phyloP scores from a whole-genome alignment of 2,113 vertebrate species.

The Apodemus speciosus region DNA sequence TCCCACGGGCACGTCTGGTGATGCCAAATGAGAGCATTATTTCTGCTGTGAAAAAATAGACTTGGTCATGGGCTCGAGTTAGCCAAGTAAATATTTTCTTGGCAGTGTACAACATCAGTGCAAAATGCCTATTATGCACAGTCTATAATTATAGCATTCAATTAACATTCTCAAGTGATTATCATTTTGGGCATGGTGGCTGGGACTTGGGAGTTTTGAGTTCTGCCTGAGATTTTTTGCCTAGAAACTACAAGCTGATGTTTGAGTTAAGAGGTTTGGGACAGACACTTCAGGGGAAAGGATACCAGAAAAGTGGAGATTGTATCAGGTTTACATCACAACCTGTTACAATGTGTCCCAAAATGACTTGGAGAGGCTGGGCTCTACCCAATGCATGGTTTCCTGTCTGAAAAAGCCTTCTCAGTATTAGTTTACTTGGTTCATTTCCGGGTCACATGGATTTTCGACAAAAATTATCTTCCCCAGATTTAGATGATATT shows the following conservation, averaged over 20 bases:
- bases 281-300: not conserved
- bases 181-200: constrained; percentile 66
- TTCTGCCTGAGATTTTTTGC: constrained; percentile 50
- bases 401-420: constrained; percentile 28
- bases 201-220: constrained; percentile 59
- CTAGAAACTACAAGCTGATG: constrained; percentile 45
- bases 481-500: not conserved
- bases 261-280: constrained; percentile 32
- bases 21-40: constrained; percentile 75
- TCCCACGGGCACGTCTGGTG: constrained; percentile 66
- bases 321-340: not conserved
- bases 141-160: constrained; percentile 78
- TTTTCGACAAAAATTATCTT: constrained; percentile 16
- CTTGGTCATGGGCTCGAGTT: constrained; percentile 75
- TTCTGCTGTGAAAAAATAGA: constrained; percentile 74
- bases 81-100: constrained; percentile 82
- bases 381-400: not conserved
- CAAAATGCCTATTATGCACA: constrained; percentile 78
- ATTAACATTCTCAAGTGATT: constrained; percentile 80
- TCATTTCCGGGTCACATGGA: not conserved
- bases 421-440: not conserved
- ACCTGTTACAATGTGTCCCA: not conserved
- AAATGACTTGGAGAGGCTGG: not conserved
- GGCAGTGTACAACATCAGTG: constrained; percentile 69
- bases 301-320: not conserved